Evolutionary conservation across 1,140 invertebrate species (phyloP), one percentile per base, ranked within the genome.

Genomic region (Berghia stephanieae): DNA sequence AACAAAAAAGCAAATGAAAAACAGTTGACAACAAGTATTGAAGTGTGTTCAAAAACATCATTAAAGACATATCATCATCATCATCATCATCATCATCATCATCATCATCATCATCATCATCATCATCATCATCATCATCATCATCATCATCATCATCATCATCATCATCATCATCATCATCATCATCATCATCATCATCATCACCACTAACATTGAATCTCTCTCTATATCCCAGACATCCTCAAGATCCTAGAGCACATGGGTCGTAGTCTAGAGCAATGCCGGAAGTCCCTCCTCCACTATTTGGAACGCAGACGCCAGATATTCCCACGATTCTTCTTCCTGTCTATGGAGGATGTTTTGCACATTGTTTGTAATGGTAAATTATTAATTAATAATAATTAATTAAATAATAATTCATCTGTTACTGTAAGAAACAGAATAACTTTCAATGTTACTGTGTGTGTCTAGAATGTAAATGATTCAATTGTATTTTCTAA

Each of bases 331-430:
- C 66, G 88, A 68, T 88, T 88, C 78, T 88, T 88, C 82, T 89
- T 89, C 82, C 81, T 89, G 73, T 88, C 88, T 21, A 84, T 86
- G 81, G 88, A 89, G 73, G 88, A 88, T 74, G 86, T 89, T 1
- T 82, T 89, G 40, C 86, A 88, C 60, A 86, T 89, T 78, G 83
- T 89, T 55, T 89, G 87, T 76, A 88, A 87, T 81, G 87, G 88
- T 89, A 72, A 83, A 80, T 78, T 6, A 21, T 79, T n/a, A n/a
- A n/a, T n/a, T n/a, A n/a, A n/a, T n/a, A n/a, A n/a, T n/a, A n/a
- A n/a, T n/a, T n/a, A n/a, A n/a, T n/a, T n/a, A n/a, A n/a, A n/a
- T n/a, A n/a, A n/a, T n/a, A n/a, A n/a, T n/a, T n/a, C n/a, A n/a
- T n/a, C n/a, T n/a, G n/a, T n/a, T n/a, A n/a, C n/a, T n/a, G n/a